Conservation (phyloP, 1,140 invertebrate species). For the Listronotus oregonensis region DNA sequence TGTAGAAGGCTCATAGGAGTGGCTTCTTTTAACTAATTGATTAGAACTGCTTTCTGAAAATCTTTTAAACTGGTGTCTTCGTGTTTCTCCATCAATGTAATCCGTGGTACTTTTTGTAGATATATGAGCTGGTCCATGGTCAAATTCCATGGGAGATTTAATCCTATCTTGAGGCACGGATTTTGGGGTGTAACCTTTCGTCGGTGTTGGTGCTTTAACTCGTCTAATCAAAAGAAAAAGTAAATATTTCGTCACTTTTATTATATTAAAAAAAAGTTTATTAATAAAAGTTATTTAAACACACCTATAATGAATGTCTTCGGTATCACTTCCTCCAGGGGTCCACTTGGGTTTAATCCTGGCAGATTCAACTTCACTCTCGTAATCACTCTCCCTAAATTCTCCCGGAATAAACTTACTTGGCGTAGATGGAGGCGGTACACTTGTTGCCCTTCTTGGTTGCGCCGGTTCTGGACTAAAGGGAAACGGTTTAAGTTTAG, state of each 20-base stretch:
- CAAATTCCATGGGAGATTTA: conserved; percentile 66
- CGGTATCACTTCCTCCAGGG: conserved; percentile 62
- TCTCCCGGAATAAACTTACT: conserved; percentile 72
- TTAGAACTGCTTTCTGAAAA: conserved; percentile 43
- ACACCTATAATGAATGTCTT: conserved; percentile 63
- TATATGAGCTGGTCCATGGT: conserved; percentile 60
- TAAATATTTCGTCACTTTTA: too few species aligned
- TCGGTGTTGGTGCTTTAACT: conserved; percentile 61
- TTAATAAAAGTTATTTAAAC: neutral
- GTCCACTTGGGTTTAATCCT: conserved; percentile 67
- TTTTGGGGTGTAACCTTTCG: conserved; percentile 55
- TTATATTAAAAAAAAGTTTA: neutral
- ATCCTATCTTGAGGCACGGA: conserved; percentile 59
- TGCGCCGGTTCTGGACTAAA: conserved; percentile 56
- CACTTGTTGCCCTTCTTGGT: conserved; percentile 46
- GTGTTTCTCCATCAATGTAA: conserved; percentile 41
- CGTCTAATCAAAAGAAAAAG: conserved; percentile 42
- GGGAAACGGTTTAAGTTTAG: conserved; percentile 58
- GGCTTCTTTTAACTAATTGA: conserved; percentile 51
- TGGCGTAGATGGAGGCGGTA: conserved; percentile 62
- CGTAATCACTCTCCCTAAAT: conserved; percentile 72
- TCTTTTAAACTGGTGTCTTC: conserved; percentile 38
- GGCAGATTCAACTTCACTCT: conserved; percentile 68
- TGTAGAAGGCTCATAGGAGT: conserved; percentile 47
- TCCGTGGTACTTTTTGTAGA: conserved; percentile 44